These are phyloP conservation scores for Meliscaeva auricollis DNA, from an alignment of 2,888 invertebrate genomes.

Conservation along the genomic window DNA sequence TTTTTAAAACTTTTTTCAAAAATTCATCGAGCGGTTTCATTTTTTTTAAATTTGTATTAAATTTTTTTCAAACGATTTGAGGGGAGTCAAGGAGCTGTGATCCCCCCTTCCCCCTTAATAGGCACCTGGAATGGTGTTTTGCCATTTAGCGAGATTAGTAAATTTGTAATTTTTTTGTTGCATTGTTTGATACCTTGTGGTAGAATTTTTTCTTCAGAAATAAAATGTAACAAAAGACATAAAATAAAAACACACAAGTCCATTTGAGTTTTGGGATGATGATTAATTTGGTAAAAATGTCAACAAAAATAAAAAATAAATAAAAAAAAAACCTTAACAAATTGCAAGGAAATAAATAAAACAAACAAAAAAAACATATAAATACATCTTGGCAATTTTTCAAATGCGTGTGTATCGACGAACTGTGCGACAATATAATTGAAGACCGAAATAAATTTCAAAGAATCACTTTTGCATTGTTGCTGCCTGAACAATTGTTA, in stretches of 20 bases:
- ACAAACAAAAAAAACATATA: not conserved
- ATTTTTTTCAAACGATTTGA: no score
- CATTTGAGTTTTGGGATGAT: not conserved
- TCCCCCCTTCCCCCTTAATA: no score
- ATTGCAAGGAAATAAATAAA: constrained; percentile 2
- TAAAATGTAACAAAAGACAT: not conserved
- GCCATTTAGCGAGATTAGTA: no score
- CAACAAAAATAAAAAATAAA: not conserved
- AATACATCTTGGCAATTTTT: constrained; percentile 49
- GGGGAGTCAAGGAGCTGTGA: no score
- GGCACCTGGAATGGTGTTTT: no score
- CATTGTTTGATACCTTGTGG: no score
- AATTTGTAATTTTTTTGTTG: no score
- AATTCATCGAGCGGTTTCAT: no score
- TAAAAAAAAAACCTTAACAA: constrained; percentile 24
- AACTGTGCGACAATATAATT: constrained; percentile 20
- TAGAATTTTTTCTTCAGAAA: not conserved
- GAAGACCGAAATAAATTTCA: constrained; percentile 55
- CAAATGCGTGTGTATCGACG: constrained; percentile 62
- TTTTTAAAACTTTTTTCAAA: no score
- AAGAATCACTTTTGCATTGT: constrained; percentile 35
- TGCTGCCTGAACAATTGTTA: constrained; percentile 8
- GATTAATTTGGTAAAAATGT: constrained; percentile 37
- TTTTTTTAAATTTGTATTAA: no score
- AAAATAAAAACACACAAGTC: not conserved